A percentile compares a stretch with the other conserved stretches of the same genome.
These are phyloP conservation scores for Conger conger DNA, from an alignment of 2,113 vertebrate genomes.

Conservation along the genomic window DNA sequence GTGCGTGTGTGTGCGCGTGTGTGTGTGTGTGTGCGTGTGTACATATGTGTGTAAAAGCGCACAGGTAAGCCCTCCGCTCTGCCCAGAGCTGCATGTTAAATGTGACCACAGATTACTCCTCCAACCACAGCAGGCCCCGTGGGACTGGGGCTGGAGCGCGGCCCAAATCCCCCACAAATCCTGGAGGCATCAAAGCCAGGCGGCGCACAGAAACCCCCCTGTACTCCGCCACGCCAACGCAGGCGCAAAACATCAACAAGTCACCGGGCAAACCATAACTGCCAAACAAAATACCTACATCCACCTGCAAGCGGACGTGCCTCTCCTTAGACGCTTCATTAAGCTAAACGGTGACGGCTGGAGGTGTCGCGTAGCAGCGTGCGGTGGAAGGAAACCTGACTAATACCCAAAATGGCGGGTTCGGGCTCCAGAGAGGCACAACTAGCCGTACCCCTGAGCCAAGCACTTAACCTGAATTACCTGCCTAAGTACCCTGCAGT, in stretches of 20 bases:
- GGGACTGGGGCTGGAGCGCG: constrained; percentile 54
- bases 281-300: background rate
- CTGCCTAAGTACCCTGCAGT: background rate
- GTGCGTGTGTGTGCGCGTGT: background rate
- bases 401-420: background rate
- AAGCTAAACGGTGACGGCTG: background rate
- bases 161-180: constrained; percentile 44
- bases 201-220: constrained; percentile 12
- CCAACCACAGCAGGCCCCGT: constrained; percentile 61
- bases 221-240: background rate
- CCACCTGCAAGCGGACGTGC: background rate
- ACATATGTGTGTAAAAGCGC: constrained; percentile 32
- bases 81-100: constrained; percentile 68
- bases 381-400: background rate
- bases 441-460: background rate
- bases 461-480: background rate
- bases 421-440: background rate
- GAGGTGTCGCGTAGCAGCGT: background rate
- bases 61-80: constrained; percentile 61
- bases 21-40: background rate
- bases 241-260: background rate
- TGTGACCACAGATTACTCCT: constrained; percentile 66
- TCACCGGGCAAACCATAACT: background rate
- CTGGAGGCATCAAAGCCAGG: constrained; percentile 23
- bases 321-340: background rate